A percentile compares a stretch with the other conserved stretches of the same genome.
Conservation (phyloP, 1,140 invertebrate genomes). For the Gryllus bimaculatus region DNA sequence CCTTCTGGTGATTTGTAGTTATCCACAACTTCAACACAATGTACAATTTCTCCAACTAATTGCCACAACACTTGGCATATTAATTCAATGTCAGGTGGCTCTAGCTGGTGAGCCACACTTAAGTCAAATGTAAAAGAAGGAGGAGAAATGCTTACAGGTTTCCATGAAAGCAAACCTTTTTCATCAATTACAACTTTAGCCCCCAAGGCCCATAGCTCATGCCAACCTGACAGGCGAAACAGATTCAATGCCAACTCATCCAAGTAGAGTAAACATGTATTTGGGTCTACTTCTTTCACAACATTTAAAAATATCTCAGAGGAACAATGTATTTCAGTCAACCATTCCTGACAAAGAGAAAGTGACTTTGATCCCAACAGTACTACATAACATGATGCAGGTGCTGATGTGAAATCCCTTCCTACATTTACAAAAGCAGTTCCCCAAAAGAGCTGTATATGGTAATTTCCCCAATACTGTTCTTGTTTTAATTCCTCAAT, state of each 20-base stretch:
- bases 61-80: constrained; percentile 29
- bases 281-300: neutral
- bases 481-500: no score
- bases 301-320: neutral
- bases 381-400: neutral
- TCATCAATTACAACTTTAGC: neutral
- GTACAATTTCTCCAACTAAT: constrained; percentile 32
- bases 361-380: neutral
- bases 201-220: constrained; percentile 21
- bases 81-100: neutral
- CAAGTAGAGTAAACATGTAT: neutral
- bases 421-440: neutral
- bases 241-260: constrained; percentile 11
- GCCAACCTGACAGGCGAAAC: constrained; percentile 23
- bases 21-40: constrained; percentile 30
- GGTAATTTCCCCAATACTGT: neutral
- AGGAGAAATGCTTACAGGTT: constrained; percentile 25
- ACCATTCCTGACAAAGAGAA: neutral
- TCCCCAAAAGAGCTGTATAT: neutral
- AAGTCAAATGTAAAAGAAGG: constrained; percentile 34
- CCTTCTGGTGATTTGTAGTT: constrained; percentile 29
- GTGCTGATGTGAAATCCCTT: constrained; percentile 12
- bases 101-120: constrained; percentile 24
- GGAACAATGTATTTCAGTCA: neutral
- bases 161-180: neutral